Base-by-base conservation (phyloP, 2,797 vertebrate genomes). In the Labroides dimidiatus region DNA sequence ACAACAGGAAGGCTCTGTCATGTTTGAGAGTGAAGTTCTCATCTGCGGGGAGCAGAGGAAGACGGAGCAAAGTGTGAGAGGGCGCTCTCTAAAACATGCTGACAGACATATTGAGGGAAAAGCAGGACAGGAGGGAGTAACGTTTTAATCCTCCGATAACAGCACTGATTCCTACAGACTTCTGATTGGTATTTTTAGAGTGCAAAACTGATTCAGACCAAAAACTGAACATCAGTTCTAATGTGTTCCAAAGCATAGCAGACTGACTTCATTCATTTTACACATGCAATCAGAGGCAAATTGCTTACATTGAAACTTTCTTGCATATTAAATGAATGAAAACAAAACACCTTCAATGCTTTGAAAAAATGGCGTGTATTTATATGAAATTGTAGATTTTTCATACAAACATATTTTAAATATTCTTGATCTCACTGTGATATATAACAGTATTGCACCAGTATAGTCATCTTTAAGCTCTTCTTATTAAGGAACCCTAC, bases 1-100 rank as follows among this genome's bases (percentile, higher is more conserved):
- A 99, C 94, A 99, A 92, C 92, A 99, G 96, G 95, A 99, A 99
- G 69, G 97, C 96, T 93, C 93, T 95, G 95, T 99, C 97, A 72
- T 99, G 98, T 96, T 99, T 99, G 93, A 99, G 96, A 95, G 94
- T 95, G 95, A 99, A 98, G 95, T 99, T 99, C 94, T 99, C 98
- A 90, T 99, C 98, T 99, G 96, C 95, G 74, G 84, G 85, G 89
- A 89, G 90, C 92, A 94, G 93, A 95, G 78, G 92, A 81, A 84
- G 30, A 86, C 0, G 36, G 54, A 55, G 17, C 9, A 27, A 49
- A 23, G 69, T 78, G 39, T 90, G 19, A 88, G 43, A 20, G 20
- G 7, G 24, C 2, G n/a, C 59, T 16, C 45, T 44, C 41, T 10
- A 21, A 45, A 27, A 15, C 2, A 12, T 0, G 10, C 15, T 11